Base-by-base conservation (phyloP, 1,140 invertebrate species). In the Cydia amplana region DNA sequence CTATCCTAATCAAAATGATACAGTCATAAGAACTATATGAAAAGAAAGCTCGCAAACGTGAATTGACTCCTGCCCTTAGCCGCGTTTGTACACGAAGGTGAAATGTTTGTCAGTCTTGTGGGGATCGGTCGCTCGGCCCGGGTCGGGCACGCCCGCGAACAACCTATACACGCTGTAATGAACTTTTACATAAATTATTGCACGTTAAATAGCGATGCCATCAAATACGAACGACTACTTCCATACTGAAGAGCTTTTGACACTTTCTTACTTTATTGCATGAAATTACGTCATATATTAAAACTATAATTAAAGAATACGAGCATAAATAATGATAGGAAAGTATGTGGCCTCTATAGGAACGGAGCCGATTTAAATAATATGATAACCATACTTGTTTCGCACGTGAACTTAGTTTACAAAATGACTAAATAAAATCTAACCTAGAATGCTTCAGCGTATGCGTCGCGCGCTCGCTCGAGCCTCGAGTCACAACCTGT, bases 381-480 rank as follows among this genome's bases (percentile, higher is more conserved):
- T 82, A 74, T 70, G 65, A 77, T 81, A 83, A 78, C 80, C 77
- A 85, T 82, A 82, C 74, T 84, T 82, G 78, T 83, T 78, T 85
- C 80, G 82, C 83, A 82, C 83, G 85, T 84, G 84, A 87, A 87
- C 79, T 83, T 86, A 89, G 88, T 85, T 89, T 90, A 90, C 76
- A 86, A 78, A 84, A 89, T 92, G 91, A 92, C 89, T 91, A 90
- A 90, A 92, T 90, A 91, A 91, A 87, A 83, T 85, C 90, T 84
- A 90, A 81, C 72, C 89, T 92, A 91, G 76, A 89, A 86, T 85
- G 84, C 80, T 87, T 85, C 20, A 75, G 73, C 10, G 16, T 40
- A 55, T 72, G 78, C 79, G 81, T 74, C 80, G 83, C 80, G 79
- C 80, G 79, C 77, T 75, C 73, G 32, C 23, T 16, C 74, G 46